Evolutionary conservation across 2,113 vertebrate species (phyloP).

Genomic region (Eudorcas thomsonii): DNA sequence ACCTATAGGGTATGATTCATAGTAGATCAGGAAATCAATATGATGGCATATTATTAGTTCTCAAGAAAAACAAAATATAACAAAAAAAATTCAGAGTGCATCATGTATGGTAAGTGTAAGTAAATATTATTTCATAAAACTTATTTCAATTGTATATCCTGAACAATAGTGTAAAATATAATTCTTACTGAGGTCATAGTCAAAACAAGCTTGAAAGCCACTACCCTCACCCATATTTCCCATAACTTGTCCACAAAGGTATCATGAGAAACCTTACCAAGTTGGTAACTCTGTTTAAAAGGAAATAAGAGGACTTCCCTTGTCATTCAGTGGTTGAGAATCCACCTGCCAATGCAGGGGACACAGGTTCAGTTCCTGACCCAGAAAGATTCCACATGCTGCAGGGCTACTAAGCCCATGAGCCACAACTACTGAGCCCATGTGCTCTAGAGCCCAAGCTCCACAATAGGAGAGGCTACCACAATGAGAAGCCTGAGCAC

Average conservation of each 20-base stretch:
- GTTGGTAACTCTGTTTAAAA: conserved; percentile 5
- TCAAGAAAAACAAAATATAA: background rate
- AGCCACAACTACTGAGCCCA: background rate
- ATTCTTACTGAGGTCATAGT: background rate
- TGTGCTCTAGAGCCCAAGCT: background rate
- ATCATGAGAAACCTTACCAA: background rate
- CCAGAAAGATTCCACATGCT: background rate
- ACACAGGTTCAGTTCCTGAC: background rate
- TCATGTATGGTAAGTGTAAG: background rate
- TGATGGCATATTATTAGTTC: background rate
- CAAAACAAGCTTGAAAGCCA: conserved; percentile 36
- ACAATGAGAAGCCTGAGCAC: background rate
- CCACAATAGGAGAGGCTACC: background rate
- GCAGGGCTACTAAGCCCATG: background rate
- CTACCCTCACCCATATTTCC: background rate
- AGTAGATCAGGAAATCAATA: background rate
- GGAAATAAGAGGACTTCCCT: background rate
- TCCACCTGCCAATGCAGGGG: background rate
- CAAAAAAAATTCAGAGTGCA: background rate
- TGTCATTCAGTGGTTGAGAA: background rate
- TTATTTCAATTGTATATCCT: background rate
- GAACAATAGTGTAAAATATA: conserved; percentile 8
- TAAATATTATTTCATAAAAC: conserved; percentile 21
- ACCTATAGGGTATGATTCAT: background rate
- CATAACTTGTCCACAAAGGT: background rate